These are phyloP conservation scores for Armadillidium nasatum DNA, from an alignment of 1,140 invertebrate genomes.

Conservation along the genomic window DNA sequence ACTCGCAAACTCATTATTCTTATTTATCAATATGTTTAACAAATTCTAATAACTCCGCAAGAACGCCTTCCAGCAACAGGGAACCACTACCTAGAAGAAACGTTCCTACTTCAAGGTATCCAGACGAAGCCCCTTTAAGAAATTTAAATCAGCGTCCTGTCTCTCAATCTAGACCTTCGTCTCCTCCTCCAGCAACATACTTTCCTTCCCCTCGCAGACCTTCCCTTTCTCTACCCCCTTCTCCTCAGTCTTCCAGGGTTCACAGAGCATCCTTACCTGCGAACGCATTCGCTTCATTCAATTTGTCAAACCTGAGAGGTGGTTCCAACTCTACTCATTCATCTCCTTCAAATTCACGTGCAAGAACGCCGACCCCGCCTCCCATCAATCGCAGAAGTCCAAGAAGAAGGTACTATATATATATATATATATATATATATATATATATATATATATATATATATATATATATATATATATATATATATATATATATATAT, in stretches of 20 bases:
- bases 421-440: constrained; percentile 1
- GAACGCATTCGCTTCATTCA: background rate
- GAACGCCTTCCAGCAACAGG: no score
- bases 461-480: background rate
- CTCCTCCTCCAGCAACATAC: background rate
- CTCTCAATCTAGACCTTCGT: background rate
- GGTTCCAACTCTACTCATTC: background rate
- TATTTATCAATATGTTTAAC: no score
- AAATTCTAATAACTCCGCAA: no score
- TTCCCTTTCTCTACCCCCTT: background rate
- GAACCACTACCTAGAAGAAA: no score
- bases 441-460: background rate
- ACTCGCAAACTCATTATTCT: no score
- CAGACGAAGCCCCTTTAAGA: no score
- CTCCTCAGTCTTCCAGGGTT: background rate
- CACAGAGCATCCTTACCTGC: background rate
- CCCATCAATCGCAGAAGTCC: background rate
- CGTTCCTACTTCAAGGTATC: no score
- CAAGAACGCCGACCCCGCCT: background rate
- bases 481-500: no score
- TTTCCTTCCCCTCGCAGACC: background rate
- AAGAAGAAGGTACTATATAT: background rate
- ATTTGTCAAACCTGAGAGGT: background rate
- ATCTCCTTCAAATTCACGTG: background rate
- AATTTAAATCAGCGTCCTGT: background rate